Percentiles rank a stretch among this genome's conserved stretches.
phyloP scores from a whole-genome alignment of 1,140 invertebrate genomes.

The Drosophila novamexicana region DNA sequence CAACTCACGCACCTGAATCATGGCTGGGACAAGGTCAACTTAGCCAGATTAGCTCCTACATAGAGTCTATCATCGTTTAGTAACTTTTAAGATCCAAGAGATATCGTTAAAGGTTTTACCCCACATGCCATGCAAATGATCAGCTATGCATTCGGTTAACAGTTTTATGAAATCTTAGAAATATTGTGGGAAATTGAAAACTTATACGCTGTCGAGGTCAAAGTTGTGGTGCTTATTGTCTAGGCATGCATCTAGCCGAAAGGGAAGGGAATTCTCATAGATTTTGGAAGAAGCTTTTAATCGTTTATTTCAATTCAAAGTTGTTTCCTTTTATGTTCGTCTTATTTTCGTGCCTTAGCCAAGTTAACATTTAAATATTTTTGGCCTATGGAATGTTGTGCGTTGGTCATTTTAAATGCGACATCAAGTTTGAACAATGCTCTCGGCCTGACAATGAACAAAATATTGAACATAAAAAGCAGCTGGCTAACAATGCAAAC shows the following conservation, averaged over 20 bases:
- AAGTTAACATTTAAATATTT: not conserved
- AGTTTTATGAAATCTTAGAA: constrained; percentile 6
- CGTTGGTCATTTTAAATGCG: not conserved
- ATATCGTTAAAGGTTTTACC: constrained; percentile 21
- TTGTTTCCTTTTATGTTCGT: constrained; percentile 36
- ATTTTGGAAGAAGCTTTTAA: not conserved
- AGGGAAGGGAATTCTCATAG: constrained; percentile 41
- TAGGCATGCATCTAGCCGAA: constrained; percentile 21
- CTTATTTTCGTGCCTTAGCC: not conserved
- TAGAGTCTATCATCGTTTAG: not conserved
- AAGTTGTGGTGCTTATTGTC: constrained; percentile 15
- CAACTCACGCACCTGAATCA: constrained; percentile 6
- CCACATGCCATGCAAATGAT: constrained; percentile 11
- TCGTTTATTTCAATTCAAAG: constrained; percentile 30
- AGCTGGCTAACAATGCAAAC: constrained; percentile 28
- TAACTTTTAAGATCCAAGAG: constrained; percentile 5
- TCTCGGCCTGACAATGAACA: constrained; percentile 30
- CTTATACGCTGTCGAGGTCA: constrained; percentile 25
- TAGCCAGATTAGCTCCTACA: constrained; percentile 19
- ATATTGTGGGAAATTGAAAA: constrained; percentile 38
- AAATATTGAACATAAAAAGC: constrained; percentile 40
- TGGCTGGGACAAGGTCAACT: constrained; percentile 25
- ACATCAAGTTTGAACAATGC: constrained; percentile 28
- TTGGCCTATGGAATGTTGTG: constrained; percentile 4
- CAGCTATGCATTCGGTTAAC: constrained; percentile 12